Conservation (phyloP, 2,113 vertebrate species). For the Epinephelus cyanopodus region DNA sequence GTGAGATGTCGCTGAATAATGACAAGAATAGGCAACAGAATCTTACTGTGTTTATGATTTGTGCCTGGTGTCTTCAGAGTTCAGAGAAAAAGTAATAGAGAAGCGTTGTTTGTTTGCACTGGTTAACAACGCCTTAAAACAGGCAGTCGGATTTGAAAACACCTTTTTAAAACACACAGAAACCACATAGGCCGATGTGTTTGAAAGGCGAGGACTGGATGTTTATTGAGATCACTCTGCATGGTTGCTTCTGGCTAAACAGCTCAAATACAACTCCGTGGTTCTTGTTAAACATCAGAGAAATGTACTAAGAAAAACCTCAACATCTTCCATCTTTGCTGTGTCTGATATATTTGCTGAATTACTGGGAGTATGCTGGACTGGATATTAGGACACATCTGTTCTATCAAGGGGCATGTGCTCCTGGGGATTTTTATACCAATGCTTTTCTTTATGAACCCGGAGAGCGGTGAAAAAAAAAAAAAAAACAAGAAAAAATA, state of each 20-base stretch:
- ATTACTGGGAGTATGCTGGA: constrained; percentile 40
- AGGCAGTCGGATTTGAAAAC: background rate
- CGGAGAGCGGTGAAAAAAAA: background rate
- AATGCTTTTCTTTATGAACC: constrained; percentile 22
- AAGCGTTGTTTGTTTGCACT: constrained; percentile 24
- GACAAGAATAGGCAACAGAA: constrained; percentile 29
- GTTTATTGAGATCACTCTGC: constrained; percentile 21
- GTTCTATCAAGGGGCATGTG: constrained; percentile 51
- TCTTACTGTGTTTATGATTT: constrained; percentile 32
- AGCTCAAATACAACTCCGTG: background rate
- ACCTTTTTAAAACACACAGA: constrained; percentile 19
- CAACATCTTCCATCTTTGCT: constrained; percentile 25
- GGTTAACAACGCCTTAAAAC: background rate
- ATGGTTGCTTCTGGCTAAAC: constrained; percentile 6
- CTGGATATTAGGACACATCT: constrained; percentile 65
- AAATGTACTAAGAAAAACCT: background rate
- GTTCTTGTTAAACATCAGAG: constrained; percentile 30
- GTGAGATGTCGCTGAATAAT: constrained; percentile 63
- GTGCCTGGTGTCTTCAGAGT: constrained; percentile 20
- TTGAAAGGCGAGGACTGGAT: background rate
- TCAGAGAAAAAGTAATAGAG: constrained; percentile 27
- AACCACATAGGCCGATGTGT: background rate
- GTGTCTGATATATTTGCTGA: constrained; percentile 35
- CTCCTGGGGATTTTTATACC: constrained; percentile 42
- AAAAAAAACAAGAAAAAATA: too few species aligned